Conservation (phyloP, 1,140 invertebrate species). For the Lucilia sericata region DNA sequence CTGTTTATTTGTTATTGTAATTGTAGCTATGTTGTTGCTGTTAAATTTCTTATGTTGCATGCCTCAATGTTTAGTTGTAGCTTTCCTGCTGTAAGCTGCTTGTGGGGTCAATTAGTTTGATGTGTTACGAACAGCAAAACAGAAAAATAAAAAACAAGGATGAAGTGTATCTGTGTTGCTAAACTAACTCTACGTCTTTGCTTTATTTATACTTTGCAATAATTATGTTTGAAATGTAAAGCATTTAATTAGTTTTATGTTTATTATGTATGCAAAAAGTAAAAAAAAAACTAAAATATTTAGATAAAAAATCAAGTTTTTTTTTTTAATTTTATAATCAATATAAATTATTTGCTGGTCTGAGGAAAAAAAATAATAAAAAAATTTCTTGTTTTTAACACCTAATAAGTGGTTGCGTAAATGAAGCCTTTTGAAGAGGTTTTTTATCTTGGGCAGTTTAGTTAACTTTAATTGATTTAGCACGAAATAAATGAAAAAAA, state of each 20-base stretch:
- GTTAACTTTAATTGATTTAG: no score
- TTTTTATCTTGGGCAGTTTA: no score
- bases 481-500: no score
- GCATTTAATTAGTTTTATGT: constrained; percentile 36
- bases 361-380: not conserved
- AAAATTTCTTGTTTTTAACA: constrained; percentile 18
- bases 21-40: not conserved
- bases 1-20: not conserved
- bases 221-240: constrained; percentile 42
- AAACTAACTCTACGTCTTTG: not conserved
- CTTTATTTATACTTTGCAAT: constrained; percentile 23
- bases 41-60: constrained; percentile 16
- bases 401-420: constrained; percentile 1
- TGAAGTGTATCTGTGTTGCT: not conserved
- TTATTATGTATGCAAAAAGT: constrained; percentile 23
- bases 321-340: not conserved
- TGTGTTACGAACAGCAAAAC: constrained; percentile 27
- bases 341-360: not conserved
- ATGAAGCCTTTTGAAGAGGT: not conserved
- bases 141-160: not conserved
- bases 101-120: constrained; percentile 42
- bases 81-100: constrained; percentile 38
- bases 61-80: constrained; percentile 21
- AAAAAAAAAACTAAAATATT: not conserved
- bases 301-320: constrained; percentile 1